Base-by-base conservation (phyloP, 2,797 vertebrate species). In the Atherinosoma microstoma region DNA sequence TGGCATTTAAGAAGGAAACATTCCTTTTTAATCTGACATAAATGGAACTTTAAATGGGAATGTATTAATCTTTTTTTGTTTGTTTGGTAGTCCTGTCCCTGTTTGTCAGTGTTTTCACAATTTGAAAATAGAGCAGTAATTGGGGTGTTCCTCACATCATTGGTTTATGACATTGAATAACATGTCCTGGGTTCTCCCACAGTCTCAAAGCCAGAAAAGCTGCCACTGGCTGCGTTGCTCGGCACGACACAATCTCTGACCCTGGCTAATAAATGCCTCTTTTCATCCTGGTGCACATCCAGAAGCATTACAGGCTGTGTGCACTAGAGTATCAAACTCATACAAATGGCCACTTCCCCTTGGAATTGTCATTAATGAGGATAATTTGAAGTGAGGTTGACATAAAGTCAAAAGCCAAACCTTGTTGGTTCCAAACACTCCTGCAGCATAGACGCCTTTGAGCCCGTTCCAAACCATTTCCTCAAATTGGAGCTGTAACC, bases 331-430 rank as follows among this genome's bases (percentile, higher is more conserved):
- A 91, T 90, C 87, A 76, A 86, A 83, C 82, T 84, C 87, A 85
- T 86, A 91, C 87, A 89, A 90, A 90, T 83, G 87, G 79, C 71
- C 77, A 65, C 91, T 93, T 94, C 91, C 89, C 82, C 58, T 92
- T 68, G 80, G 87, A 91, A 88, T 83, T 84, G 85, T 88, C 60
- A 78, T 92, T 93, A 94, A 94, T 93, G 88, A 91, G 91, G 86
- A 92, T 94, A 90, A 94, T 93, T 94, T 91, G 82, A 89, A 92
- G 83, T 81, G 88, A 90, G 88, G 91, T 91, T 91, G 88, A 91
- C 80, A 80, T 74, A 75, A 64, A 82, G 83, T 81, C 7, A 3
- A 1, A 68, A 81, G 92, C 93, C 92, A 94, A 93, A 91, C 84
- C 88, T 75, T 76, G 70, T 82, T 86, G 84, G 82, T 89, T 93